Base-by-base conservation (phyloP, 2,113 vertebrate species). In the Lynx canadensis region DNA sequence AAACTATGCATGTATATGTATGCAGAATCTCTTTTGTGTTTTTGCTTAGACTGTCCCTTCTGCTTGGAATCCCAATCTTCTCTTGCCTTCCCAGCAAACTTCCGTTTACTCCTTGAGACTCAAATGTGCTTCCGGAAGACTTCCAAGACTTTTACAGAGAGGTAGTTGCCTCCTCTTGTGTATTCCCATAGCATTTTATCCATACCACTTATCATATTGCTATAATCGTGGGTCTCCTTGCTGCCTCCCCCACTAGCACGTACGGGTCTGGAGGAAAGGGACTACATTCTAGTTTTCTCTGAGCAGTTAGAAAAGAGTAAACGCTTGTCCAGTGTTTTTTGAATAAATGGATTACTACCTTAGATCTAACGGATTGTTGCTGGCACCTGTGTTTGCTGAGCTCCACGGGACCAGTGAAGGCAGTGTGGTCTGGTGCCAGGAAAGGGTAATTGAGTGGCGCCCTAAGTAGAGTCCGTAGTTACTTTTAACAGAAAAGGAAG, bases 401-500 rank as follows among this genome's bases (percentile, higher is more conserved):
- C 60, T 96, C 21, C 50, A 31, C 27, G 79, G 57, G 23, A 74
- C 45, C 25, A 76, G 5, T 71, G 48, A 85, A 57, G 25, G 29
- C 10, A 71, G 55, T 87, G 27, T 83, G 91, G 11, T 18, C 45
- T 83, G 36, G 16, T 92, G 3, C 31, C 71, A 80, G n/a, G 29
- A 92, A 12, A 96, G 57, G n/a, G 38, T 83, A 95, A 63, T 60
- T 94, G 36, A 85, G 55, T 74, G 14, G 48, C 45, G 88, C 16
- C 25, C 2, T 80, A 90, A 66, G 33, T 55, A 88, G 15, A 52
- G 3, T 45, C 4, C 31, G 84, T 55, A 48, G 55, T 91, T 96
- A 91, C 89, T 97, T 84, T 91, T n/a, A 27, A 83, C 12, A 83
- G 63, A 88, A 91, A 84, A 25, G 86, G 48, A 95, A 79, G 29